Evolutionary conservation across 2,888 invertebrate species (phyloP).

Genomic region (Habrosyne pyritoides): DNA sequence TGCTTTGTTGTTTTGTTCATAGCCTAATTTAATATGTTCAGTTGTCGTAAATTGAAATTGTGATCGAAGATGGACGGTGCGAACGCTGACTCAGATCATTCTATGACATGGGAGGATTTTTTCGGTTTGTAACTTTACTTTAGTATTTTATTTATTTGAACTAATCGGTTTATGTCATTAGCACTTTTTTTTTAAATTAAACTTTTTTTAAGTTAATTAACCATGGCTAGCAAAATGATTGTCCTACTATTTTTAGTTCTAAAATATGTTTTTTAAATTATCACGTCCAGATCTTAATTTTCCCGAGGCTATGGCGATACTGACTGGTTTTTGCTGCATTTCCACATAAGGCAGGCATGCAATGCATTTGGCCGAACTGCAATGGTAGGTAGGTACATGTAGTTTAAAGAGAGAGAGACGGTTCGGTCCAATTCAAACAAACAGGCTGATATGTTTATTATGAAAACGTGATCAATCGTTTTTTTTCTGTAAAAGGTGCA

Average conservation of each 20-base stretch:
- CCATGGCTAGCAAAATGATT: too few relatives aligned
- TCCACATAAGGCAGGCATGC: slow-evolving; percentile 61
- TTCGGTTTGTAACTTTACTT: slow-evolving; percentile 81
- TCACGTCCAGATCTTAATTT: slow-evolving; percentile 40
- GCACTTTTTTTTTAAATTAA: too few relatives aligned
- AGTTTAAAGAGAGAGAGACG: too few relatives aligned
- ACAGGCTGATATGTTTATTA: slow-evolving; percentile 30
- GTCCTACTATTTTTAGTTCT: too few relatives aligned
- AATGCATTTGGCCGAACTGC: slow-evolving; percentile 48
- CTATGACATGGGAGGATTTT: slow-evolving; percentile 89
- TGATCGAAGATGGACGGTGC: slow-evolving; percentile 78
- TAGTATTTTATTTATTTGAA: slow-evolving; percentile 5
- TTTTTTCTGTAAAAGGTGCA: slow-evolving; percentile 24
- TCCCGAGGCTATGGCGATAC: slow-evolving; percentile 46
- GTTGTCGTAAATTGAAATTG: slow-evolving; percentile 52
- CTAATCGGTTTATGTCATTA: too few relatives aligned
- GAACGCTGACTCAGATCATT: slow-evolving; percentile 86
- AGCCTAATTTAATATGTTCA: slow-evolving; percentile 27
- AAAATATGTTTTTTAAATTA: too few relatives aligned
- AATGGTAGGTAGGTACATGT: background rate
- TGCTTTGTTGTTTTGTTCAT: slow-evolving; percentile 39
- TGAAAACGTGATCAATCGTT: slow-evolving; percentile 57
- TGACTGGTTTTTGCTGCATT: slow-evolving; percentile 67
- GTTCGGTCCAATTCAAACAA: slow-evolving; percentile 24
- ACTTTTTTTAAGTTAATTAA: too few relatives aligned